Conservation (phyloP, 2,113 vertebrate species). For the Regulus satrapa region DNA sequence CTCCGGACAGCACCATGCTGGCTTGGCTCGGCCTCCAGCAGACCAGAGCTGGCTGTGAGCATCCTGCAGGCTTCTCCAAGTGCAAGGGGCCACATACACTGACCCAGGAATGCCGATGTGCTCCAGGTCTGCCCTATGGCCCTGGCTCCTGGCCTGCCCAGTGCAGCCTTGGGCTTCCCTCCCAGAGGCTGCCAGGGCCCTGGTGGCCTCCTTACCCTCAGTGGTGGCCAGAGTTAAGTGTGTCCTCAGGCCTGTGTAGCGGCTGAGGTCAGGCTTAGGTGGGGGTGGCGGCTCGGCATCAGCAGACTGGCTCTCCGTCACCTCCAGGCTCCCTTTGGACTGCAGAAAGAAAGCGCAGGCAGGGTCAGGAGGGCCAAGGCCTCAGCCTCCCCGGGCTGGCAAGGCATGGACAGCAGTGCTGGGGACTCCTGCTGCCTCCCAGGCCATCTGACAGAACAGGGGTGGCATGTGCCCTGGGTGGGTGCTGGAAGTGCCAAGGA, state of each 20-base stretch:
- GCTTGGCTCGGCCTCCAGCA: neutral
- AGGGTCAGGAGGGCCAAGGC: neutral
- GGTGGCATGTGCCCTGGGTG: accelerated
- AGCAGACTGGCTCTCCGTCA: slow-evolving; percentile 93
- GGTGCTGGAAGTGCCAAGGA: neutral
- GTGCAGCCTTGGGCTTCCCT: neutral
- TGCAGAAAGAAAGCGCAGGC: slow-evolving; percentile 56
- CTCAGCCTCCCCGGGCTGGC: neutral
- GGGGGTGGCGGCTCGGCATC: slow-evolving; percentile 92
- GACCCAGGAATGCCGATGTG: accelerated
- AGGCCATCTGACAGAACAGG: neutral
- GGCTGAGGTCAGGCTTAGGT: slow-evolving; percentile 90
- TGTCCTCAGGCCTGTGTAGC: slow-evolving; percentile 87
- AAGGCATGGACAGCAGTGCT: accelerated
- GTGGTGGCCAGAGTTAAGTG: slow-evolving; percentile 78
- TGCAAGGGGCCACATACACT: accelerated
- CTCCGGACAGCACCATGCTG: neutral
- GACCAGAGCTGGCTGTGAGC: neutral
- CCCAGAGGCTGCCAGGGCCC: neutral
- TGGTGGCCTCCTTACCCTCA: slow-evolving; percentile 81
- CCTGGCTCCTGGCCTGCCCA: neutral
- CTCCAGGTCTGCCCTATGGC: neutral
- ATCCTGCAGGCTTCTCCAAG: neutral
- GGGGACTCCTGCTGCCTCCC: neutral
- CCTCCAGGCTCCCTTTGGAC: slow-evolving; percentile 94